Percentiles rank a stretch among this genome's conserved stretches.
Conservation (phyloP, 1,140 invertebrate species). For the Tribolium madens region DNA sequence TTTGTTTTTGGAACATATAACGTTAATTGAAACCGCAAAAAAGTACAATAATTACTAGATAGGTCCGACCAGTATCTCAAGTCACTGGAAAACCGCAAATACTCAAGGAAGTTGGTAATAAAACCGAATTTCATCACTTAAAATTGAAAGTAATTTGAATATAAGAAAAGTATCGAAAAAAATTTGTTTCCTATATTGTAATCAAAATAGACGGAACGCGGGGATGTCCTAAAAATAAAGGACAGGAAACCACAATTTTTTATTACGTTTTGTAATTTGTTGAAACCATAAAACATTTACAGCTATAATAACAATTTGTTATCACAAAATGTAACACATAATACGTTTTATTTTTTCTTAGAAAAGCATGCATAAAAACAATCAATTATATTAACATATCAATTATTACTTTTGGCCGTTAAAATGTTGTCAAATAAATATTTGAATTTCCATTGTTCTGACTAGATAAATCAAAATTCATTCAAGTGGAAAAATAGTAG, state of each 20-base stretch:
- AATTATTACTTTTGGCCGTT: background rate
- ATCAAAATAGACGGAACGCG: background rate
- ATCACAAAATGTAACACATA: conserved; percentile 3
- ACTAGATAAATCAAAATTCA: conserved; percentile 14
- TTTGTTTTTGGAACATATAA: background rate
- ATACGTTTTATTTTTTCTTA: conserved; percentile 10
- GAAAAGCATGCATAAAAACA: conserved; percentile 4
- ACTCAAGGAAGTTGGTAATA: conserved; percentile 12
- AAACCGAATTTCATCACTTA: conserved; percentile 3
- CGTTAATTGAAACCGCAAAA: conserved; percentile 9
- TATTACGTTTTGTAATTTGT: background rate
- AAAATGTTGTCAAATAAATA: background rate
- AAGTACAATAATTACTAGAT: conserved; percentile 30
- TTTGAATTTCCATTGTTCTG: background rate
- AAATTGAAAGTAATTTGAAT: background rate
- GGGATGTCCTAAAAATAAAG: background rate
- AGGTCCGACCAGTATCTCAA: conserved; percentile 18
- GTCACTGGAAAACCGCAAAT: conserved; percentile 30
- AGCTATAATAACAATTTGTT: background rate
- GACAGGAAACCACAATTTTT: background rate
- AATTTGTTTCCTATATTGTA: background rate
- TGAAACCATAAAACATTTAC: background rate
- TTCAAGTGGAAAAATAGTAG: background rate
- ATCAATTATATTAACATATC: background rate
- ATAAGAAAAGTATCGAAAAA: background rate